These are phyloP conservation scores for Hippocampus guttulatus DNA, from an alignment of 2,113 vertebrate genomes.

Conservation along the genomic window DNA sequence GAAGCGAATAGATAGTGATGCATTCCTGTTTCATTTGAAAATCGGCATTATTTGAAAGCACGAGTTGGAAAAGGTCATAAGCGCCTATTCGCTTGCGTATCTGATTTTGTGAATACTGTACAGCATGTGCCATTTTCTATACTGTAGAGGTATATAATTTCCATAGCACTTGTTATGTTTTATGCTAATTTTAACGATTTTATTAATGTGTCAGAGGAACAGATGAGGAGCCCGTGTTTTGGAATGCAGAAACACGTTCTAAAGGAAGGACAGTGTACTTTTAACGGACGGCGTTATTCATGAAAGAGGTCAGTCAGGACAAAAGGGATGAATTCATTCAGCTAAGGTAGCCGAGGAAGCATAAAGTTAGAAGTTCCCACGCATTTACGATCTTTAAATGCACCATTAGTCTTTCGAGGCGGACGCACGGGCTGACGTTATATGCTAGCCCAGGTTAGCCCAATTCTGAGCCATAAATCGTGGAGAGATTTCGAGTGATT, in stretches of 20 bases:
- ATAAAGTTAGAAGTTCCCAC: neutral
- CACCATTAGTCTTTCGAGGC: neutral
- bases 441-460: neutral
- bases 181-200: neutral
- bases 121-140: neutral
- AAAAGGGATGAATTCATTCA: neutral
- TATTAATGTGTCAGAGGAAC: neutral
- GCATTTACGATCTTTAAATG: neutral
- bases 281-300: neutral
- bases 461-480: neutral
- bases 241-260: neutral
- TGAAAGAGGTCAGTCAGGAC: neutral
- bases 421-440: neutral
- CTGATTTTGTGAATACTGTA: neutral
- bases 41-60: neutral
- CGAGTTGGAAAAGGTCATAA: neutral
- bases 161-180: neutral
- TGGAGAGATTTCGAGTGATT: constrained; percentile 11
- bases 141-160: neutral
- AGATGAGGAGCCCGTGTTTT: too few species aligned
- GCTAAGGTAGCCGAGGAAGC: neutral
- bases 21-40: neutral
- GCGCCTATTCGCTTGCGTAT: neutral
- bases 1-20: neutral
- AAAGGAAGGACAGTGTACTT: neutral